These are phyloP conservation scores for Tachysurus vachellii DNA, from an alignment of 2,113 vertebrate species.

Conservation along the genomic window DNA sequence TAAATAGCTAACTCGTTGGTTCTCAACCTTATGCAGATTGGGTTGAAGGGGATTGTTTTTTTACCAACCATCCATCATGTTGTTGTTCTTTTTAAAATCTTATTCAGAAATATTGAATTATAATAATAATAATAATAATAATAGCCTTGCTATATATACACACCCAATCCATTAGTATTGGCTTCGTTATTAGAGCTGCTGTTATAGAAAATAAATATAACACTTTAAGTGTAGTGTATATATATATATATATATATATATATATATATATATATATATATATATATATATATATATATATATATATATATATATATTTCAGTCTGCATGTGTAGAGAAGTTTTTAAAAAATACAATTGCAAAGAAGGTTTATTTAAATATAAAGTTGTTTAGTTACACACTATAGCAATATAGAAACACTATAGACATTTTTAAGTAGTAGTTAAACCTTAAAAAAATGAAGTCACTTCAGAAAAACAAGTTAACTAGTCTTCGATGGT, in stretches of 20 bases:
- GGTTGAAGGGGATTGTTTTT: neutral
- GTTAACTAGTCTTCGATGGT: neutral
- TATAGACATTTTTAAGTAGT: neutral
- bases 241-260: too few species aligned
- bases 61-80: neutral
- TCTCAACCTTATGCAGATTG: neutral
- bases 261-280: too few species aligned
- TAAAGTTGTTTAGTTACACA: neutral
- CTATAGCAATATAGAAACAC: neutral
- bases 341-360: neutral
- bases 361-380: too few species aligned
- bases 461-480: neutral
- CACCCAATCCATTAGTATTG: neutral
- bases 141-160: neutral
- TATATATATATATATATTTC: too few species aligned
- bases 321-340: neutral
- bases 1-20: neutral
- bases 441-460: neutral
- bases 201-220: neutral
- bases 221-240: too few species aligned
- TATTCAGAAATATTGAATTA: neutral
- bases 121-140: neutral
- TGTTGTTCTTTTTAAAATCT: neutral
- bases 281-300: too few species aligned
- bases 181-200: neutral